Evolutionary conservation across 2,113 vertebrate genomes (phyloP), one percentile per base, ranked within the genome.

Genomic region (Oreochromis aureus): DNA sequence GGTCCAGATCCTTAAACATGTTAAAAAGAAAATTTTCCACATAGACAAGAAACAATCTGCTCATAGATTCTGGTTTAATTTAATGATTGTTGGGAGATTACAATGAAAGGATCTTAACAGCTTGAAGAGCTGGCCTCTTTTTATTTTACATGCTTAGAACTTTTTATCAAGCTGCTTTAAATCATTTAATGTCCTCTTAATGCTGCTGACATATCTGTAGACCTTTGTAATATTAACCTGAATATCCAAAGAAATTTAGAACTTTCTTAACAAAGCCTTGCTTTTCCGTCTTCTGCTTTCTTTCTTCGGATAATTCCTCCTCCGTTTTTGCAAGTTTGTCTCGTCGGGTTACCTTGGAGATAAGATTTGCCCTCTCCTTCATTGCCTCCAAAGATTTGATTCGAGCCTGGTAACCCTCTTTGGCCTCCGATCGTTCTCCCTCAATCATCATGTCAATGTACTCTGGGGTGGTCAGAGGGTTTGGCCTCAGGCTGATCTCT

Each of bases 371-470:
- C 1, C 15, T 51, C 2, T 89, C 80, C 4, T 36, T 93, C 81
- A 94, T 59, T 2, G 24, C 63, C 55, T 73, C 76, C 73, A 95
- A 41, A 24, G 90, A 91, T 51, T 86, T 34, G 53, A 94, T 84
- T 10, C 93, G 61, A 3, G 87, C 85, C 32, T 6, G 0, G 55
- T 82, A 94, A 3, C 95, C 93, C 1, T 10, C 6, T 58, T 92
- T 92, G 10, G 61, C 58, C 54, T 95, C 95, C 3, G 78, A 69
- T 34, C 80, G 58, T 7, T 95, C 95, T 6, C 82, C 80, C 15
- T 94, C 61, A 9, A 95, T 91, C 44, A 94, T 32, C 88, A 94
- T 80, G 71, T 95, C 90, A 12, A 94, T 91, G 87, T 94, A 95
- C 9, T 92, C 90, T 10, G 92, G 92, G 2, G 89, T 87, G 34